phyloP scores from a whole-genome alignment of 2,797 vertebrate genomes.

The Acestrorhynchus altus region DNA sequence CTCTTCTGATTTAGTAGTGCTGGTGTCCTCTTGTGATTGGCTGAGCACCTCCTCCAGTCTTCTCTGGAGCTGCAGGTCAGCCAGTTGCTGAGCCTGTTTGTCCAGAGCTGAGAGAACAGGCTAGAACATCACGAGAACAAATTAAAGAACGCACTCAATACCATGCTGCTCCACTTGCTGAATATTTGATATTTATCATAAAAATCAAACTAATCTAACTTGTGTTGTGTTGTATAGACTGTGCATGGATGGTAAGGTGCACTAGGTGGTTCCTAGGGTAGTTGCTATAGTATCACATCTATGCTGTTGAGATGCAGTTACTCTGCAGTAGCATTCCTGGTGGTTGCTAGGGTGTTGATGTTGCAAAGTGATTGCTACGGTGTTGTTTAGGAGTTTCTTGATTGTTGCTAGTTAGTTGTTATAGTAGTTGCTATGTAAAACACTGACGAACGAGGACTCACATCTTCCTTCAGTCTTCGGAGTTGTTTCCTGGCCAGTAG shows the following conservation, averaged over 20 bases:
- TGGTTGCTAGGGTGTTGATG: too few species aligned
- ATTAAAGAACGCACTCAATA: not conserved
- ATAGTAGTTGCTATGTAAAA: not conserved
- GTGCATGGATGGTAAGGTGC: too few species aligned
- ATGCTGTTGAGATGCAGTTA: too few species aligned
- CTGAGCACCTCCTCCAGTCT: constrained; percentile 63
- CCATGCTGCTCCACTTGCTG: not conserved
- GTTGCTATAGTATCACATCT: too few species aligned
- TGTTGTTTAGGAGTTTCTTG: too few species aligned
- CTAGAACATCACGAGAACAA: constrained; percentile 63
- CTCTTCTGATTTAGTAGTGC: constrained; percentile 61
- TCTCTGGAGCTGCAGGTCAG: constrained; percentile 59
- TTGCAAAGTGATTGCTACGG: too few species aligned
- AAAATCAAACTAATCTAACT: too few species aligned
- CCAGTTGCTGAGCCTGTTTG: constrained; percentile 46
- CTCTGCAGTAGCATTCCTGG: too few species aligned
- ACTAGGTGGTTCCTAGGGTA: too few species aligned
- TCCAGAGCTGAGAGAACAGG: constrained; percentile 55
- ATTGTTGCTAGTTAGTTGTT: too few species aligned
- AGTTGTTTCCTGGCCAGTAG: constrained; percentile 74
- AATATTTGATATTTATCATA: not conserved
- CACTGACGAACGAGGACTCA: constrained; percentile 55
- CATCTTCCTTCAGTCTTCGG: constrained; percentile 67
- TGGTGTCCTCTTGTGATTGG: constrained; percentile 30
- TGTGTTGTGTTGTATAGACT: too few species aligned